phyloP scores from a whole-genome alignment of 2,797 vertebrate genomes.

The Bryconaethiops microstoma region DNA sequence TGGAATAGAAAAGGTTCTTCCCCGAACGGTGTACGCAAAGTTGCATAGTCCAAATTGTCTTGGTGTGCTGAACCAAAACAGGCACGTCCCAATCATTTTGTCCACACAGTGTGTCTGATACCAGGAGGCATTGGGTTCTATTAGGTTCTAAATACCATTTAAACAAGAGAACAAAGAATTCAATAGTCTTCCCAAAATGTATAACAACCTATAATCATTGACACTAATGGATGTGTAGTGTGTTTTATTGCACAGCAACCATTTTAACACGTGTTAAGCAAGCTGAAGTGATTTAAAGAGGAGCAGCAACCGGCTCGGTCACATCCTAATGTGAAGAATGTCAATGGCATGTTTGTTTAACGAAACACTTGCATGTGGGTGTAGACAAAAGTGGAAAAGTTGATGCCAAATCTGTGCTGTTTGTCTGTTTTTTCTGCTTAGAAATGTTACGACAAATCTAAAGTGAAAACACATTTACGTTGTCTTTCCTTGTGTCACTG shows the following conservation, averaged over 20 bases:
- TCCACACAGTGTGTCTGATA: too few species aligned
- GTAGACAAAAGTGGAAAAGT: neutral
- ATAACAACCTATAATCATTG: neutral
- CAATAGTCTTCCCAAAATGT: neutral
- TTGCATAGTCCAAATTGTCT: too few species aligned
- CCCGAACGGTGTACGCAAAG: too few species aligned
- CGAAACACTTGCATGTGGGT: neutral
- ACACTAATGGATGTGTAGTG: neutral
- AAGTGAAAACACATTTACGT: too few species aligned
- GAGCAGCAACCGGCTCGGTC: neutral
- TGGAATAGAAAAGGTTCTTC: too few species aligned
- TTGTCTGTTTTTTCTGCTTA: too few species aligned
- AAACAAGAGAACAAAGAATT: neutral
- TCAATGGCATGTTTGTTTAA: neutral
- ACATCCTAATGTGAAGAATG: neutral
- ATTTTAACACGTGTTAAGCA: neutral
- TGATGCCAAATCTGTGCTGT: neutral
- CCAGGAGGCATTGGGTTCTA: too few species aligned
- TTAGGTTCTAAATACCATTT: too few species aligned
- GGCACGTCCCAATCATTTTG: too few species aligned
- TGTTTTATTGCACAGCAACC: neutral
- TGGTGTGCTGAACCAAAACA: too few species aligned
- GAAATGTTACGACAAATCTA: too few species aligned
- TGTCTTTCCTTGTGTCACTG: neutral
- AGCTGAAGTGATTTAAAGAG: neutral